These are phyloP conservation scores for Oryctes rhinoceros DNA, from an alignment of 1,140 invertebrate genomes.

Conservation along the genomic window DNA sequence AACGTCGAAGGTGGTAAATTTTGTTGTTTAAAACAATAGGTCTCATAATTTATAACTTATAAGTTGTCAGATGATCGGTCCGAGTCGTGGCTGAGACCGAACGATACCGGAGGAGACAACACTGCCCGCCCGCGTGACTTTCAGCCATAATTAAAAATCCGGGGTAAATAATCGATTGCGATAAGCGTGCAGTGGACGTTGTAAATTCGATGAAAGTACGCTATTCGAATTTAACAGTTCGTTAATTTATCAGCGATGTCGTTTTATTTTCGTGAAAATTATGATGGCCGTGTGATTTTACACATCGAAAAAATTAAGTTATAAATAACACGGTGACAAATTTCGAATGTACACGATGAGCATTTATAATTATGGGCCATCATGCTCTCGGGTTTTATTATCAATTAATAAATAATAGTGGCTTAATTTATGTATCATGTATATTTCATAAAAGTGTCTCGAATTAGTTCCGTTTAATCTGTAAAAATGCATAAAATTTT, in stretches of 20 bases:
- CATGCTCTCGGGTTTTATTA: too few species aligned
- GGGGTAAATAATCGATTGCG: conserved; percentile 28
- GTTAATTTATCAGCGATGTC: conserved; percentile 23
- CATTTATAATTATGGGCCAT: not conserved
- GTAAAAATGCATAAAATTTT: too few species aligned
- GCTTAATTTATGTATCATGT: too few species aligned
- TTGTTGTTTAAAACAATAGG: conserved; percentile 41
- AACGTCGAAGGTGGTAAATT: conserved; percentile 40
- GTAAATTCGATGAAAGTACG: conserved; percentile 22
- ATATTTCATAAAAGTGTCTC: too few species aligned
- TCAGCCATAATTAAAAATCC: conserved; percentile 18
- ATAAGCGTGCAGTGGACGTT: not conserved
- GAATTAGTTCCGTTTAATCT: too few species aligned
- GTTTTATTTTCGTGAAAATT: conserved; percentile 24
- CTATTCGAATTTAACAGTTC: conserved; percentile 17
- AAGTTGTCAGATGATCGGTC: conserved; percentile 23
- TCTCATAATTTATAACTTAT: conserved; percentile 39
- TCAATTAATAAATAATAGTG: too few species aligned
- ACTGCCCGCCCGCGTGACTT: conserved; percentile 19
- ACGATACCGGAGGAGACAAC: not conserved
- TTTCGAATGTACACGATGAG: conserved; percentile 19
- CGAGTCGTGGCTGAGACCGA: not conserved
- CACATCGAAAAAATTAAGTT: conserved; percentile 21
- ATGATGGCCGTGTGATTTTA: conserved; percentile 19
- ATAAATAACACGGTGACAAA: conserved; percentile 34